Conservation (phyloP, 2,113 vertebrate species). For the Amblyopsis rosae region DNA sequence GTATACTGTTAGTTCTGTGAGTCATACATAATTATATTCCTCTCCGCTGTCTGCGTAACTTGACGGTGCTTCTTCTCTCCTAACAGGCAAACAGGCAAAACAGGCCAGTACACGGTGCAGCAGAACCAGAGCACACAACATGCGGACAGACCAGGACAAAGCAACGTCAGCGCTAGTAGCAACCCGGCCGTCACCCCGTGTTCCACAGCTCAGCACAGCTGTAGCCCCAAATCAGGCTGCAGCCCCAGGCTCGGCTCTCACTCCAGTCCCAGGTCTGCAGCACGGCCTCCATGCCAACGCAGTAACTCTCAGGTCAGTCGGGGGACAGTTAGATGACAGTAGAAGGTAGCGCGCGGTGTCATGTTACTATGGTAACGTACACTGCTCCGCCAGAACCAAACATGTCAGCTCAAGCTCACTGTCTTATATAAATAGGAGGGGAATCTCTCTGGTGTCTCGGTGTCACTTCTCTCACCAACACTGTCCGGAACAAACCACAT, state of each 20-base stretch:
- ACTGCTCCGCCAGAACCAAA: too few relatives aligned
- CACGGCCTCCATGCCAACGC: conserved; percentile 36
- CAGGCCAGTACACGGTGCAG: conserved; percentile 60
- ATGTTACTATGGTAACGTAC: too few relatives aligned
- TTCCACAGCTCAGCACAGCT: conserved; percentile 20
- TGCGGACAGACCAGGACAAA: conserved; percentile 22
- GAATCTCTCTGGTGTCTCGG: too few relatives aligned
- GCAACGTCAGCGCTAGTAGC: neutral
- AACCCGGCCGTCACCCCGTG: neutral
- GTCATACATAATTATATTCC: neutral
- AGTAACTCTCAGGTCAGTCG: conserved; percentile 60
- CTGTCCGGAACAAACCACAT: too few relatives aligned
- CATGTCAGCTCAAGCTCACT: too few relatives aligned
- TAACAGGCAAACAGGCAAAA: conserved; percentile 37
- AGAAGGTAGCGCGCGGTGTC: neutral
- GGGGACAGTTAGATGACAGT: neutral
- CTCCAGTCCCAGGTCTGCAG: conserved; percentile 22
- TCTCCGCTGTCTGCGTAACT: neutral
- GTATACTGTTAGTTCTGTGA: neutral
- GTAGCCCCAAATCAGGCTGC: conserved; percentile 49
- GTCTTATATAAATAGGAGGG: too few relatives aligned
- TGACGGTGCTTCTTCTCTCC: neutral
- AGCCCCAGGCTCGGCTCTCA: conserved; percentile 40
- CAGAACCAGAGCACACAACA: conserved; percentile 47
- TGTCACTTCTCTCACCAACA: too few relatives aligned